Base-by-base conservation (phyloP, 37 sponge, comb jelly and placozoan genomes). In the Oscarella lobularis region DNA sequence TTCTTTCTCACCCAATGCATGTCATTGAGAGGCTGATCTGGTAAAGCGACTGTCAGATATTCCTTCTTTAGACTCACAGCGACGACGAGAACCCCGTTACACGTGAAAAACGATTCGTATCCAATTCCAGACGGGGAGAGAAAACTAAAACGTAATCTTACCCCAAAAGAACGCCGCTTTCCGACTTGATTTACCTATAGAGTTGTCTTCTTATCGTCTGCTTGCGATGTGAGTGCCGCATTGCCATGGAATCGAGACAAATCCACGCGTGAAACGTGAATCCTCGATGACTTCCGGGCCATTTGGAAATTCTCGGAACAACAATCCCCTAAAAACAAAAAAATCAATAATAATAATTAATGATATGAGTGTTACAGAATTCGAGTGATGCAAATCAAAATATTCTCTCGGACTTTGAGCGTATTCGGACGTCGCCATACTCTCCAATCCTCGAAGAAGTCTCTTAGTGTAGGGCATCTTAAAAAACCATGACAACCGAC, bases 51-150 rank as follows among this genome's bases (percentile, higher is more conserved):
- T 4, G 85, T 81, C 37, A 79, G 82, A 72, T 87, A 91, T 2
- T 91, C 78, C 74, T 76, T 82, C 78, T 83, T 92, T 72, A 86
- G 85, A 35, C 73, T 66, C 33, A 88, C 82, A 39, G 87, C 91
- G 41, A 88, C 87, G 33, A 92, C 87, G 14, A 92, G 81, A 20
- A 76, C 67, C 38, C 67, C 54, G 39, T 67, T 38, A 1, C 33
- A 40, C 36, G 86, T 85, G 74, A 95, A 88, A 80, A 95, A 95
- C 1, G 89, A 89, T 72, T 95, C 90, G 76, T 87, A 95, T 2
- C 96, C 93, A 83, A 84, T 76, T 31, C 84, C 85, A 38, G 38
- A 32, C 35, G 76, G 37, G 6, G 92, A 78, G 75, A 85, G 87
- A 78, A 94, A 86, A 76, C 95, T 94, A 80, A 33, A 41, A 31